These are phyloP conservation scores for Aphelenchoides avenae DNA, from an alignment of 1,140 invertebrate genomes.

Conservation along the genomic window DNA sequence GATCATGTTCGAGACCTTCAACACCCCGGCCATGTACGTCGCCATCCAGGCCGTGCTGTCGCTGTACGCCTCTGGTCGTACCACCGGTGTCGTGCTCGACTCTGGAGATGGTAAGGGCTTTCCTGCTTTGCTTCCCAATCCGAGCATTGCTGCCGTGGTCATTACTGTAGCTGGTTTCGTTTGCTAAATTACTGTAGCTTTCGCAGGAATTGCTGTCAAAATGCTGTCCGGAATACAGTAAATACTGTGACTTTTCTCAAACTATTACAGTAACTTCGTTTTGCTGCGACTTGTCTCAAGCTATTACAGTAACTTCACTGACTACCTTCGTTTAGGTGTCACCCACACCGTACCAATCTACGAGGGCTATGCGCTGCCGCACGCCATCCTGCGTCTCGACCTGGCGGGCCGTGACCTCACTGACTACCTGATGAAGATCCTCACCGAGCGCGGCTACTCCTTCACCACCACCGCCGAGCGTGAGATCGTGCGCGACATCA, in stretches of 20 bases:
- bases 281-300: too few species aligned
- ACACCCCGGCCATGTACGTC: conserved; percentile 69
- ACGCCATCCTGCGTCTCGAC: conserved; percentile 80
- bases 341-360: conserved; percentile 90
- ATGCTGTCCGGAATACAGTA: too few species aligned
- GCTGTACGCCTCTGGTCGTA: conserved; percentile 59
- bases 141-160: too few species aligned
- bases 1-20: conserved; percentile 91
- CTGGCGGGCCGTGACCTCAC: conserved; percentile 88
- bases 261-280: too few species aligned
- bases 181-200: too few species aligned
- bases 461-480: conserved; percentile 70
- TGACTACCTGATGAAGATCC: conserved; percentile 82
- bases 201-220: too few species aligned
- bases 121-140: too few species aligned
- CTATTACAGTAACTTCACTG: too few species aligned
- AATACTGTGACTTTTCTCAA: too few species aligned
- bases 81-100: conserved; percentile 58
- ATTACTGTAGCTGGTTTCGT: too few species aligned
- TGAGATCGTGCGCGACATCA: conserved; percentile 82
- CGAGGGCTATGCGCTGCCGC: conserved; percentile 72
- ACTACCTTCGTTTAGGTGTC: conserved; percentile 65
- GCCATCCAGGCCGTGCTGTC: conserved; percentile 58
- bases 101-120: conserved; percentile 59
- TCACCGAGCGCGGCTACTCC: conserved; percentile 64